These are phyloP conservation scores for Sycophaga agraensis DNA, from an alignment of 1,140 invertebrate genomes.

Conservation along the genomic window DNA sequence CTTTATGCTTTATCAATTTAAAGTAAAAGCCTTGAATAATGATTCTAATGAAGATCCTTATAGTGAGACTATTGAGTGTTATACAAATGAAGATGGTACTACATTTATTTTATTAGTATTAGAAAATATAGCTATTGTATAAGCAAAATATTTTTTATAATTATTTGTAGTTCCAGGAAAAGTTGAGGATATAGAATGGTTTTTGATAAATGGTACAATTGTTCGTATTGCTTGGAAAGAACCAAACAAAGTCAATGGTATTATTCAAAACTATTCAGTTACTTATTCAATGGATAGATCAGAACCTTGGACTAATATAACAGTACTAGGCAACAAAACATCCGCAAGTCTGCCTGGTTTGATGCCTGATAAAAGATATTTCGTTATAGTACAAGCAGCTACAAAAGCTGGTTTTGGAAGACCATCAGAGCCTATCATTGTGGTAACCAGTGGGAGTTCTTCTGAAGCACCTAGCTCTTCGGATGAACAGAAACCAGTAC, in stretches of 20 bases:
- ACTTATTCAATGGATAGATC: conserved; percentile 50
- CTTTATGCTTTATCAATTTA: conserved; percentile 65
- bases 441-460: conserved; percentile 38
- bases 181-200: conserved; percentile 58
- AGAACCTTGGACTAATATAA: conserved; percentile 53
- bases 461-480: conserved; percentile 41
- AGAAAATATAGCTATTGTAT: neutral
- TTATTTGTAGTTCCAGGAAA: conserved; percentile 55
- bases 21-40: conserved; percentile 56
- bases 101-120: conserved; percentile 23
- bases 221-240: conserved; percentile 59
- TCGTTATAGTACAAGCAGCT: conserved; percentile 58
- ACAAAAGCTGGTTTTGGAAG: conserved; percentile 60
- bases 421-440: conserved; percentile 48
- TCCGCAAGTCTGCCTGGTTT: conserved; percentile 52
- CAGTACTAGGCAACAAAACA: conserved; percentile 50
- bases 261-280: conserved; percentile 56
- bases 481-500: conserved; percentile 42
- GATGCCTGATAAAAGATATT: conserved; percentile 56
- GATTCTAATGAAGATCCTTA: conserved; percentile 50
- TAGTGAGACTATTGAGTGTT: conserved; percentile 59
- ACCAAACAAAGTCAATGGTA: conserved; percentile 54
- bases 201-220: conserved; percentile 52
- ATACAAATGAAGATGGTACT: conserved; percentile 60
- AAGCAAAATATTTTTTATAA: neutral